phyloP scores from a whole-genome alignment of 1,140 invertebrate species.

The Calycopis cecrops region DNA sequence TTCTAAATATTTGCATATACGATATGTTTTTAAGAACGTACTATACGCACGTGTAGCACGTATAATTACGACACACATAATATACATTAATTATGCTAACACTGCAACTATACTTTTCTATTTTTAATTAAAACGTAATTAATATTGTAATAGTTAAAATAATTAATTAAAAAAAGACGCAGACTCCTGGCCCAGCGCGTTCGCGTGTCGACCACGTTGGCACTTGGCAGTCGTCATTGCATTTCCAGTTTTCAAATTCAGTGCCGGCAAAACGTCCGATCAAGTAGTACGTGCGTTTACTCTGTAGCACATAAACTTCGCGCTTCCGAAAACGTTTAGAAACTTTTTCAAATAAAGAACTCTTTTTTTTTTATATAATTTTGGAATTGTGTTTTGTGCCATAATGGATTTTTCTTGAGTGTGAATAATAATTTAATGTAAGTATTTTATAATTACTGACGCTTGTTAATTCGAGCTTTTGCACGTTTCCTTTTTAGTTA shows the following conservation, averaged over 20 bases:
- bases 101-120: too few species aligned
- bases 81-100: too few species aligned
- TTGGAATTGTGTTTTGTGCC: neutral
- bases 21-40: too few species aligned
- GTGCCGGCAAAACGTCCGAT: slow-evolving; percentile 4
- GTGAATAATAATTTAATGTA: neutral
- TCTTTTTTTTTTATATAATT: neutral
- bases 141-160: too few species aligned
- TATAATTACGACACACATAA: too few species aligned
- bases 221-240: slow-evolving; percentile 8
- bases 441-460: neutral
- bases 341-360: slow-evolving; percentile 1
- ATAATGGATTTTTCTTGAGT: slow-evolving; percentile 4
- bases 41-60: too few species aligned
- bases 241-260: slow-evolving; percentile 12
- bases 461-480: neutral
- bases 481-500: too few species aligned
- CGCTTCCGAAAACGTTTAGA: neutral
- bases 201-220: slow-evolving; percentile 11
- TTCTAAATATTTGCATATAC: too few species aligned
- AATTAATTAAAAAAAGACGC: neutral
- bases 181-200: neutral
- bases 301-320: neutral
- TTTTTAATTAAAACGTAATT: too few species aligned
- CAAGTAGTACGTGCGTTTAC: neutral